Percentiles rank a stretch among this genome's conserved stretches.
phyloP scores from a whole-genome alignment of 1,140 invertebrate species.

The Zaprionus kolodkinae region DNA sequence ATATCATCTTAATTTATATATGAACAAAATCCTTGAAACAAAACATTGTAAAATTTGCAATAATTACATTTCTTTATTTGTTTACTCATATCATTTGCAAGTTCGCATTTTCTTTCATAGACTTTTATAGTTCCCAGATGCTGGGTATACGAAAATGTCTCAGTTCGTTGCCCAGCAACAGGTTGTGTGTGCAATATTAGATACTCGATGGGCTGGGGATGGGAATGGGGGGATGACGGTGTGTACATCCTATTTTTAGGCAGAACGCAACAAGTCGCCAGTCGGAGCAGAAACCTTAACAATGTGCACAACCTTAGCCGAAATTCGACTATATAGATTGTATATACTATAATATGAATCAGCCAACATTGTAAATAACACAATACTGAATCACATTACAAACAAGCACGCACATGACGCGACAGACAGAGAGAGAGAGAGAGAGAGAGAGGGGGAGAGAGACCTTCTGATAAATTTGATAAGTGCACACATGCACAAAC shows the following conservation, averaged over 20 bases:
- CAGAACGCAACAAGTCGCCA: constrained; percentile 24
- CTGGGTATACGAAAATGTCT: neutral
- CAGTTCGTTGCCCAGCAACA: constrained; percentile 31
- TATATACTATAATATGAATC: neutral
- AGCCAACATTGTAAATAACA: constrained; percentile 20
- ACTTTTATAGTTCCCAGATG: constrained; percentile 3
- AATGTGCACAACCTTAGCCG: neutral
- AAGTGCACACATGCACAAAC: neutral
- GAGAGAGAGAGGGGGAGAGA: neutral
- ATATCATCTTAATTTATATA: neutral
- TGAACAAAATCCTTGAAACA: neutral
- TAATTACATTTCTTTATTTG: neutral
- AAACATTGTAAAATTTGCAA: neutral
- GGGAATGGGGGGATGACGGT: neutral
- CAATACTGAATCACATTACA: constrained; percentile 56
- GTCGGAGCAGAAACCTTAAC: constrained; percentile 16
- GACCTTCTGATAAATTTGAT: constrained; percentile 43
- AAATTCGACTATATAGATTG: neutral
- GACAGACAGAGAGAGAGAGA: neutral
- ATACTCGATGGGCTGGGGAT: neutral
- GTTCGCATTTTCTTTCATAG: neutral
- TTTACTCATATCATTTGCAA: neutral
- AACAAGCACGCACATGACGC: constrained; percentile 48
- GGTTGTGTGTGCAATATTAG: constrained; percentile 20
- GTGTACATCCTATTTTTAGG: constrained; percentile 30